Evolutionary conservation across 2,797 vertebrate species (phyloP), one percentile per base, ranked within the genome.

Genomic region (Sciurus vulgaris): DNA sequence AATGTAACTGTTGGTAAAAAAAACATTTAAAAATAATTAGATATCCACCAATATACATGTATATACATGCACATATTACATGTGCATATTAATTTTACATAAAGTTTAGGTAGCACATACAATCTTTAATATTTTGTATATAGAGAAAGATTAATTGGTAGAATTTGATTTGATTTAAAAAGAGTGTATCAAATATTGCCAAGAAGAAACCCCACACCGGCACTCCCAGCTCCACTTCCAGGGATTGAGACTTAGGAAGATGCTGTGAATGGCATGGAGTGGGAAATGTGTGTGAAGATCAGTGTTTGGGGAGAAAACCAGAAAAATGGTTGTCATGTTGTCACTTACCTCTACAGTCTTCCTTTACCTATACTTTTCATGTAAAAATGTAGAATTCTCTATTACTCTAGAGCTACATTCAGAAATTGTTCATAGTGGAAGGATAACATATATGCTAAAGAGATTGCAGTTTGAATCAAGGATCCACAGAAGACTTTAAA

Each of bases 11-110:
- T 77, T 78, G 14, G 87, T 2, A 65, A 38, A 38, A 65, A 14
- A 79, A 84, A 88, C n/a, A 26, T 79, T 77, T 51, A 10, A 86
- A 93, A 76, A n/a, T 63, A 65, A 15, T 17, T 26, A 81, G 33
- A 13, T 78, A 86, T 28, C 35, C 3, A 10, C 54, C 7, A 15
- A 70, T 73, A 74, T 63, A 1, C 7, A 72, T 59, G 38, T 1
- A 87, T 2, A 30, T 35, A 2, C 1, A 65, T 8, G 12, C 1
- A 61, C 5, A 26, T 54, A 18, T 79, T 54, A 79, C 61, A 72
- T 8, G 15, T 1, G 61, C 5, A 30, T 54, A 18, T 79, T 54
- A 79, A 78, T 24, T 49, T 47, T 86, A 49, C 5, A 47, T 77
- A 18, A 70, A 47, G 72, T 35, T 92, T 85, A 89, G 44, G 12